Evolutionary conservation across 2,888 invertebrate species (phyloP).

Genomic region (Sarcophaga rosellei): DNA sequence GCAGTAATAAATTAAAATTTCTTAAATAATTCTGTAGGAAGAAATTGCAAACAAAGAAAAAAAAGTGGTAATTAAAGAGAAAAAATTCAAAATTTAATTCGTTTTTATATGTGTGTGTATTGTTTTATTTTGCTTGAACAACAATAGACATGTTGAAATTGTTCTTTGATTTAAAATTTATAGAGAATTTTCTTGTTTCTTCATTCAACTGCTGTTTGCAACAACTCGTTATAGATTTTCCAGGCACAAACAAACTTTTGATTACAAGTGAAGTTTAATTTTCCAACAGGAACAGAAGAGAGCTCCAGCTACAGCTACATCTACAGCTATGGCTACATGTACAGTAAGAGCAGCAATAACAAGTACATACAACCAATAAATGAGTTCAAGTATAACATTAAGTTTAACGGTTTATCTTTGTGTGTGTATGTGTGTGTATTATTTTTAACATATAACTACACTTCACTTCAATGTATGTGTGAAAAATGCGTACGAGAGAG

Average conservation of each 20-base stretch:
- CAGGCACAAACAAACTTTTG: not conserved
- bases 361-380: not conserved
- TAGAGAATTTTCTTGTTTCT: not conserved
- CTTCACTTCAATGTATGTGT: not conserved
- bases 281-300: not conserved
- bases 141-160: not conserved
- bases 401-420: not conserved
- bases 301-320: not conserved
- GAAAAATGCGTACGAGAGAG: not conserved
- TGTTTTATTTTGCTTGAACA: not conserved
- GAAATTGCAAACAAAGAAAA: not conserved
- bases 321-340: no score
- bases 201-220: not conserved
- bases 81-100: no score
- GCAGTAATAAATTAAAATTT: not conserved
- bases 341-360: not conserved
- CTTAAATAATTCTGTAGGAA: not conserved
- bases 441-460: no score
- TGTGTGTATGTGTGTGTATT: not conserved
- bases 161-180: not conserved
- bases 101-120: no score
- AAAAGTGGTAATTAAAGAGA: not conserved
- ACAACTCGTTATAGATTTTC: slow-evolving; percentile 15
- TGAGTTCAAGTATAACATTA: not conserved
- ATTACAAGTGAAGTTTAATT: not conserved